Evolutionary conservation across 2,888 invertebrate species (phyloP).

Genomic region (Clusia tigrina): DNA sequence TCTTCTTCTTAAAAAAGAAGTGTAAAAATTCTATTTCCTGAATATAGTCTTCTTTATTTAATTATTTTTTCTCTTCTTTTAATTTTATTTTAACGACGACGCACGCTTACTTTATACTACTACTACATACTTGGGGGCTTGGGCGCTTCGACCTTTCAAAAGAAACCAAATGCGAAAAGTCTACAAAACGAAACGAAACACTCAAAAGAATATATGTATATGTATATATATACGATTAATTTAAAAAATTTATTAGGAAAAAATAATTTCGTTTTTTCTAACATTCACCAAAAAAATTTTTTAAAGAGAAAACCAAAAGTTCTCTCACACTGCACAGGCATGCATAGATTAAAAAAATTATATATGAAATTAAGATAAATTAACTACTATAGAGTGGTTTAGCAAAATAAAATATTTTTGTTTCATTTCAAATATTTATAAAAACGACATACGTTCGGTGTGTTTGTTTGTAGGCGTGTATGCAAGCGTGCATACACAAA

Average conservation of each 20-base stretch:
- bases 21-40: too few relatives aligned
- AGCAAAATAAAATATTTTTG: slow-evolving; percentile 1
- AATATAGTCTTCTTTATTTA: too few relatives aligned
- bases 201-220: too few relatives aligned
- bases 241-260: slow-evolving; percentile 10
- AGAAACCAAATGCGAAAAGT: too few relatives aligned
- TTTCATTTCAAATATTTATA: background rate
- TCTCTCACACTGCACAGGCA: background rate
- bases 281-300: slow-evolving; percentile 8
- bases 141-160: too few relatives aligned
- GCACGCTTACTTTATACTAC: too few relatives aligned
- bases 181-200: too few relatives aligned
- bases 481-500: background rate
- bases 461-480: background rate
- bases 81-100: too few relatives aligned
- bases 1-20: too few relatives aligned
- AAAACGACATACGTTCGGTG: background rate
- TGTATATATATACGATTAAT: too few relatives aligned
- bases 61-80: too few relatives aligned
- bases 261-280: slow-evolving; percentile 2
- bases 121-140: too few relatives aligned
- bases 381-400: background rate
- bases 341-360: slow-evolving; percentile 1
- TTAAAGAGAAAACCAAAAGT: background rate
- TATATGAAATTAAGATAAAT: background rate